A percentile compares a stretch with the other conserved stretches of the same genome.
These are phyloP conservation scores for Heliconius melpomene DNA, from an alignment of 1,140 invertebrate species.

Conservation along the genomic window DNA sequence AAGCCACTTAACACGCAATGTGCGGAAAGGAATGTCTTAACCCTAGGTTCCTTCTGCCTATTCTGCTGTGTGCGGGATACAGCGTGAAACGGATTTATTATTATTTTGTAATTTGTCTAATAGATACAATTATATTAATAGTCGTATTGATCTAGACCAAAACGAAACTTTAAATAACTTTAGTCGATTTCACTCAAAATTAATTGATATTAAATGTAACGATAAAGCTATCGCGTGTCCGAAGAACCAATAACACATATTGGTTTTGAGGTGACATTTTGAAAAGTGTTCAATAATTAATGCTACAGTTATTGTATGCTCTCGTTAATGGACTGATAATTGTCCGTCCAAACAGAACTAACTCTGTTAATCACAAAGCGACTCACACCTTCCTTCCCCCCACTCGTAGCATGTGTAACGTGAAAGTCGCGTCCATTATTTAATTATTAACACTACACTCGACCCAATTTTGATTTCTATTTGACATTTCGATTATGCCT, in stretches of 20 bases:
- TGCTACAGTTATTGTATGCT: constrained; percentile 63
- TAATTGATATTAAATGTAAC: constrained; percentile 44
- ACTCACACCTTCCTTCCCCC: constrained; percentile 68
- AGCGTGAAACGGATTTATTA: too few species aligned
- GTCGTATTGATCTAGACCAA: neutral
- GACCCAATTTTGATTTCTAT: constrained; percentile 81
- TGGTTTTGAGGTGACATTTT: constrained; percentile 52
- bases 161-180: neutral
- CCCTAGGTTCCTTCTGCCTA: too few species aligned
- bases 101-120: too few species aligned
- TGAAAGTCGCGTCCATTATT: constrained; percentile 65
- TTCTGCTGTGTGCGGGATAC: too few species aligned
- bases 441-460: constrained; percentile 80
- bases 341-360: constrained; percentile 78
- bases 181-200: constrained; percentile 20
- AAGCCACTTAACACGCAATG: too few species aligned
- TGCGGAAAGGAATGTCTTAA: too few species aligned
- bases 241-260: constrained; percentile 45
- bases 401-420: constrained; percentile 42
- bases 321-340: constrained; percentile 77
- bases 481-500: constrained; percentile 77
- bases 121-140: neutral
- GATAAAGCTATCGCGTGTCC: constrained; percentile 42
- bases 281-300: constrained; percentile 69
- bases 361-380: constrained; percentile 76